These are phyloP conservation scores for Syngnathus acus DNA, from an alignment of 2,797 vertebrate genomes.

Conservation along the genomic window DNA sequence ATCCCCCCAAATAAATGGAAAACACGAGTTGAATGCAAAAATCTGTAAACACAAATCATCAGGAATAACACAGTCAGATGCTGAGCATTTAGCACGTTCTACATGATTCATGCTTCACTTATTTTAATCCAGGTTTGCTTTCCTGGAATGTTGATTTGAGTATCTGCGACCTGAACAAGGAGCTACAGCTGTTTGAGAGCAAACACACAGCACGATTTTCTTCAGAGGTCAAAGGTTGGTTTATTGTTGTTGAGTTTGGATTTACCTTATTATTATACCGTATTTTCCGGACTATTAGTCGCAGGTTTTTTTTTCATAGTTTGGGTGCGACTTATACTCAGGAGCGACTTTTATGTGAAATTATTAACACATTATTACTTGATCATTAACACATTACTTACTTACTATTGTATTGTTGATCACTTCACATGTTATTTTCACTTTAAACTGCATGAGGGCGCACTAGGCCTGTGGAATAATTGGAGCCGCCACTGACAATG, in stretches of 20 bases:
- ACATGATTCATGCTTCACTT: not conserved
- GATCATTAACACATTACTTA: too few species aligned
- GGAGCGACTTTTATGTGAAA: too few species aligned
- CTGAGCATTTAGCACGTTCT: not conserved
- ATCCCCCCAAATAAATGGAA: not conserved
- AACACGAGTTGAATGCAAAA: not conserved
- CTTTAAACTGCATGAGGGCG: too few species aligned
- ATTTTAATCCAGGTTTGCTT: constrained; percentile 71
- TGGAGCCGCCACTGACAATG: too few species aligned
- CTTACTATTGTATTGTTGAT: too few species aligned
- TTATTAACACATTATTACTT: too few species aligned
- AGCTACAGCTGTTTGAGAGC: constrained; percentile 84
- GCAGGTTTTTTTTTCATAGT: too few species aligned
- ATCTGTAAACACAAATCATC: not conserved
- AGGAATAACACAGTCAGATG: not conserved
- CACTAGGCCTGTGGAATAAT: too few species aligned
- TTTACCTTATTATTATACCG: too few species aligned
- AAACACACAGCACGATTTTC: constrained; percentile 92
- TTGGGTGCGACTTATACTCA: too few species aligned
- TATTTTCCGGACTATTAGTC: too few species aligned
- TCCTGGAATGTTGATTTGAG: constrained; percentile 80
- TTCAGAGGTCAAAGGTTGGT: constrained; percentile 90
- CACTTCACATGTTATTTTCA: too few species aligned
- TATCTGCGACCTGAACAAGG: constrained; percentile 80
- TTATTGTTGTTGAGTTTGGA: not conserved